Evolutionary conservation across 2,797 vertebrate genomes (phyloP), one percentile per base, ranked within the genome.

Genomic region (Phrynocephalus forsythii): DNA sequence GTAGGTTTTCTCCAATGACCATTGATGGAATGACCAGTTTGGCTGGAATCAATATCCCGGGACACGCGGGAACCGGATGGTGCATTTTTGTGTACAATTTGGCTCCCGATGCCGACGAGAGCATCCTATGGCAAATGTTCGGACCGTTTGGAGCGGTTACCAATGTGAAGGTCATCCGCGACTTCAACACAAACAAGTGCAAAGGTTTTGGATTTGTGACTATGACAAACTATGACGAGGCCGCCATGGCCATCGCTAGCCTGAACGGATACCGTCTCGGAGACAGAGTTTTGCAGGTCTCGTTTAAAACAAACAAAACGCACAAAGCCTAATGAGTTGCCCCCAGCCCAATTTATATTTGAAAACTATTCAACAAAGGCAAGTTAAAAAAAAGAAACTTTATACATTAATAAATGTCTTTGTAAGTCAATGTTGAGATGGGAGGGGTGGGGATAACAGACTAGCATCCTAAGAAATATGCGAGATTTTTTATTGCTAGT

Each of bases 221-320:
- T 96, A 99, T 99, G 99, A 99, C 99, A 94, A 99, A 99, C 98
- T 99, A 99, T 86, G 99, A 99, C 13, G 99, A 99, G 96, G 99
- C 99, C 2, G 99, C 98, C 85, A 98, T 99, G 97, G 99, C 99
- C 87, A 99, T 99, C 92, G 98, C 98, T 94, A 99, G 99, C 96
- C 97, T 99, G 95, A 99, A 99, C 88, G 99, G 99, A 96, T 99
- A 99, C 88, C 98, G 99, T 91, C 98, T 99, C 18, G 99, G 99
- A 91, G 99, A 99, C 97, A 96, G 99, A 96, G 98, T 99, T 82
- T 95, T 99, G 97, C 99, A 99, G 97, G 99, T 99, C 94, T 99
- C 99, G n/a, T 99, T 99, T 97, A 99, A 99, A 97, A 99, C 99
- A 95, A 99, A 98, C 97, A 99, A 99, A 98, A 98, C 98, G 94